phyloP scores from a whole-genome alignment of 1,140 invertebrate species.

The Nebria ingens region DNA sequence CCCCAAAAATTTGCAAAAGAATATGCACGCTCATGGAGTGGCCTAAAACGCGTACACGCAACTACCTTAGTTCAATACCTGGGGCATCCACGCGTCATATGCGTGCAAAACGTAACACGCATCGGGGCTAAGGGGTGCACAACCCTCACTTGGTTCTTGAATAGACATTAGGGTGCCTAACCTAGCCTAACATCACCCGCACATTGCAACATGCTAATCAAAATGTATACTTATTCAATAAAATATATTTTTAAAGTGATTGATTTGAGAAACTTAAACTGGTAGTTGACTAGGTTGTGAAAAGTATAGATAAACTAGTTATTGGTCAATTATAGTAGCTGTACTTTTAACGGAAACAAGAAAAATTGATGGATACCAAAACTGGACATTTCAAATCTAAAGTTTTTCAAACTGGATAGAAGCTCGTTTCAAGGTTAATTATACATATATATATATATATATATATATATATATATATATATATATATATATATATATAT shows the following conservation, averaged over 20 bases:
- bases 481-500: too few relatives aligned
- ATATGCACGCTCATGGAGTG: not conserved
- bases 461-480: too few relatives aligned
- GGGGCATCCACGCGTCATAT: slow-evolving; percentile 7
- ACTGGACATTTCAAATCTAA: not conserved
- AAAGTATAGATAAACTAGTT: too few relatives aligned
- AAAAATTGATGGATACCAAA: slow-evolving; percentile 6
- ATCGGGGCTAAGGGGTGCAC: not conserved
- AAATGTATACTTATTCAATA: too few relatives aligned
- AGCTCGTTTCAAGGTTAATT: too few relatives aligned
- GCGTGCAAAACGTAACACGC: slow-evolving; percentile 1
- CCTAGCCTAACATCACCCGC: not conserved
- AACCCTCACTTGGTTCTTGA: too few relatives aligned
- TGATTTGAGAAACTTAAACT: too few relatives aligned
- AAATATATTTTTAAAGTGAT: too few relatives aligned
- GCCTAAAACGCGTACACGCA: not conserved
- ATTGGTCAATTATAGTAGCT: slow-evolving; percentile 1
- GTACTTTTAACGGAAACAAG: slow-evolving; percentile 1
- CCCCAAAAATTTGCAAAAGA: too few relatives aligned
- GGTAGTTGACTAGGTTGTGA: too few relatives aligned
- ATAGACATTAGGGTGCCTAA: not conserved
- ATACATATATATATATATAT: too few relatives aligned
- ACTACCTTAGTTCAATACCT: slow-evolving; percentile 4
- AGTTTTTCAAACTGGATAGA: too few relatives aligned
- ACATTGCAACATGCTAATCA: not conserved